Conservation (phyloP, 2,113 vertebrate species). For the Cephalopholis sonnerati region DNA sequence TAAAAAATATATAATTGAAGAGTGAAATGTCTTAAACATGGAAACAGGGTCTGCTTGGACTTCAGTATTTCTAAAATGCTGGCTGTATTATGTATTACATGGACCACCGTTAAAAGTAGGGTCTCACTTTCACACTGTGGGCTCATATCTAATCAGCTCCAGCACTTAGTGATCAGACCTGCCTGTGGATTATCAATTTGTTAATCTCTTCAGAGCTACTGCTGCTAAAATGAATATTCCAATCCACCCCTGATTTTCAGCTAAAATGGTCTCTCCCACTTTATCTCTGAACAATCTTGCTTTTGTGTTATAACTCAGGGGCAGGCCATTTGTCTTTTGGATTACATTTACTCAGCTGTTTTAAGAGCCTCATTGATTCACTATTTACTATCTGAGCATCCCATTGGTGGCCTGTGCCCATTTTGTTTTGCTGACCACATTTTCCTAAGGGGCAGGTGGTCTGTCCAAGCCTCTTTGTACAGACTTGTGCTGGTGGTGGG, state of each 20-base stretch:
- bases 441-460: constrained; percentile 63
- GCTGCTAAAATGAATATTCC: constrained; percentile 47
- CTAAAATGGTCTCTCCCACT: constrained; percentile 14
- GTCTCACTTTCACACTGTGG: constrained; percentile 52
- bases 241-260: background rate
- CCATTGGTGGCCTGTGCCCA: constrained; percentile 23
- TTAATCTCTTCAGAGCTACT: constrained; percentile 62
- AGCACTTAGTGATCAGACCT: constrained; percentile 61
- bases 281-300: constrained; percentile 19
- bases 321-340: constrained; percentile 21
- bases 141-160: constrained; percentile 56
- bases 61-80: background rate
- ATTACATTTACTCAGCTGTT: constrained; percentile 27
- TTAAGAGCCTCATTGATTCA: constrained; percentile 21
- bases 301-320: constrained; percentile 3
- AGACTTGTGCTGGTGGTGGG: constrained; percentile 33
- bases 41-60: background rate
- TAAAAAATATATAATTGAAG: background rate
- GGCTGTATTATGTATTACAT: background rate
- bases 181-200: constrained; percentile 52
- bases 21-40: background rate
- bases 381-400: constrained; percentile 27
- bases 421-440: constrained; percentile 52
- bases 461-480: constrained; percentile 67
- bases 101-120: constrained; percentile 20